A percentile compares a stretch with the other conserved stretches of the same genome.
phyloP scores from a whole-genome alignment of 2,888 invertebrate genomes.

The Resseliella maxima region DNA sequence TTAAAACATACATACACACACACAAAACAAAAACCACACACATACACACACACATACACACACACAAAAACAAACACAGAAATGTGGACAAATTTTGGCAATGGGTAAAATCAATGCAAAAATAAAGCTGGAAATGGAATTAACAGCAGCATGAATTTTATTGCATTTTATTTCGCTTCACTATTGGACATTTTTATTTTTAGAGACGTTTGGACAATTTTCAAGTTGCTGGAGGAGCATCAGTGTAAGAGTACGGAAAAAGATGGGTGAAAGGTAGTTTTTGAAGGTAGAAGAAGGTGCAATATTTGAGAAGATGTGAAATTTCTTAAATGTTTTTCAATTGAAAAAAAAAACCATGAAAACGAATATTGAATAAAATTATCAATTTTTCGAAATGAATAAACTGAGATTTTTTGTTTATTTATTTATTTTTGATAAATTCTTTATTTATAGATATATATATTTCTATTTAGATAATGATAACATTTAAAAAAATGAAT shows the following conservation, averaged over 20 bases:
- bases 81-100: not conserved
- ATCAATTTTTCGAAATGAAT: not conserved
- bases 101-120: not conserved
- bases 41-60: not conserved
- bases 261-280: too few relatives aligned
- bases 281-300: too few relatives aligned
- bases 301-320: too few relatives aligned
- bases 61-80: not conserved
- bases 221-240: too few relatives aligned
- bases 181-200: too few relatives aligned
- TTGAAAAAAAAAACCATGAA: too few relatives aligned
- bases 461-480: not conserved
- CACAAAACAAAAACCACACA: not conserved
- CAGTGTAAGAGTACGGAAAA: too few relatives aligned
- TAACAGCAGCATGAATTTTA: not conserved
- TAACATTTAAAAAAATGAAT: conserved; percentile 35
- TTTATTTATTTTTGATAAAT: not conserved
- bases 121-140: not conserved
- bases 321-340: too few relatives aligned
- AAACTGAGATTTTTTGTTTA: not conserved
- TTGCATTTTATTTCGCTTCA: not conserved
- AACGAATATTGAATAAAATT: too few relatives aligned
- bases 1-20: too few relatives aligned
- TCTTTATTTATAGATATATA: not conserved
- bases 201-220: too few relatives aligned